phyloP scores from a whole-genome alignment of 2,888 invertebrate genomes.

The Netelia inedita region DNA sequence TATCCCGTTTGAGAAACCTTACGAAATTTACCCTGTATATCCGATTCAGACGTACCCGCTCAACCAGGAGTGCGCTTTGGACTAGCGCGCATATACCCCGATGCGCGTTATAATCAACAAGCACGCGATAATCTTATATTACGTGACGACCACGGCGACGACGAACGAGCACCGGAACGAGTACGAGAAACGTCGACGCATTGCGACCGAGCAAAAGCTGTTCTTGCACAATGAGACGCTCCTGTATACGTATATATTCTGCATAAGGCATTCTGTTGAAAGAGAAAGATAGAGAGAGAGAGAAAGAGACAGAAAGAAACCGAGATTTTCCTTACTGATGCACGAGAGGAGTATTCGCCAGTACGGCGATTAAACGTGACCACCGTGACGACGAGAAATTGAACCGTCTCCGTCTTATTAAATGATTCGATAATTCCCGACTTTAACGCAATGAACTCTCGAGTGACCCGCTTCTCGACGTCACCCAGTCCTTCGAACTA shows the following conservation, averaged over 20 bases:
- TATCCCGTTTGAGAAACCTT: too few species aligned
- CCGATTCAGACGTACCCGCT: slow-evolving; percentile 77
- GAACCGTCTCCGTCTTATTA: slow-evolving; percentile 57
- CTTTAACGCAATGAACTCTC: slow-evolving; percentile 63
- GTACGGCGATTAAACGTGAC: slow-evolving; percentile 53
- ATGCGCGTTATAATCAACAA: slow-evolving; percentile 58
- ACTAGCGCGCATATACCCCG: slow-evolving; percentile 46
- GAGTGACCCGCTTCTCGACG: slow-evolving; percentile 34
- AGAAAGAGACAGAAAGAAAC: neutral
- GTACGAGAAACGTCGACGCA: slow-evolving; percentile 26
- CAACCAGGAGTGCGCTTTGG: slow-evolving; percentile 55
- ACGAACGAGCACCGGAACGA: neutral
- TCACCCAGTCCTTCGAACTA: neutral
- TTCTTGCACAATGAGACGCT: neutral
- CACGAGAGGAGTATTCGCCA: slow-evolving; percentile 14
- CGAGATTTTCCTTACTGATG: slow-evolving; percentile 4
- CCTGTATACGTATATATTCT: neutral
- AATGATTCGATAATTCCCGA: slow-evolving; percentile 66
- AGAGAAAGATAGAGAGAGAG: neutral
- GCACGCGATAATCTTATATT: slow-evolving; percentile 67
- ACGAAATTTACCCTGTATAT: too few species aligned
- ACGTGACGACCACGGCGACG: slow-evolving; percentile 39
- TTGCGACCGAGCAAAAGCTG: neutral
- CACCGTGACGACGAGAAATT: slow-evolving; percentile 53
- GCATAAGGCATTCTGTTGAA: neutral